phyloP scores from a whole-genome alignment of 2,797 vertebrate genomes.

The Anguilla marmorata region DNA sequence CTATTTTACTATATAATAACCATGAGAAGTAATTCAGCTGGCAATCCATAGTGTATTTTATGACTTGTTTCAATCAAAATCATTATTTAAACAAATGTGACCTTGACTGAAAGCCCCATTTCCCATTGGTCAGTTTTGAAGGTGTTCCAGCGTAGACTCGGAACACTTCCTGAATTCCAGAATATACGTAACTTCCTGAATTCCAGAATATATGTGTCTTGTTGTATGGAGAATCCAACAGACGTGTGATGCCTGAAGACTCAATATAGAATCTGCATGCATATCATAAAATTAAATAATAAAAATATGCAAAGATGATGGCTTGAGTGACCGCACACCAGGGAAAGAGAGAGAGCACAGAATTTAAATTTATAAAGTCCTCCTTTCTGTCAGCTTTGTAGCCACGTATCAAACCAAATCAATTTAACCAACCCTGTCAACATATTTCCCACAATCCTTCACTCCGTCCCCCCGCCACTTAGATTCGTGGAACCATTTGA shows the following conservation, averaged over 20 bases:
- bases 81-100: no score
- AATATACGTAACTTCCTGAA: no score
- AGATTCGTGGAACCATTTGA: neutral
- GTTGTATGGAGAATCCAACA: neutral
- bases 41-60: no score
- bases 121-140: neutral
- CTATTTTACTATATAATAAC: no score
- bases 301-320: neutral
- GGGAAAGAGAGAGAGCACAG: neutral
- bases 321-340: neutral
- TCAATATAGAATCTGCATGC: neutral
- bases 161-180: neutral
- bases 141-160: neutral
- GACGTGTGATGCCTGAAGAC: neutral
- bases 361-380: neutral
- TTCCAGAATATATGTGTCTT: neutral
- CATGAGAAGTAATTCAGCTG: no score
- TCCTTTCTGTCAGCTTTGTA: neutral
- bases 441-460: neutral
- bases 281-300: neutral
- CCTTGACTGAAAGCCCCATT: neutral
- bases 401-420: neutral
- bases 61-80: no score
- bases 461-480: neutral
- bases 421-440: slow-evolving; percentile 3